Percentiles rank a stretch among this genome's conserved stretches.
phyloP scores from a whole-genome alignment of 2,888 invertebrate genomes.

The Operophtera brumata region DNA sequence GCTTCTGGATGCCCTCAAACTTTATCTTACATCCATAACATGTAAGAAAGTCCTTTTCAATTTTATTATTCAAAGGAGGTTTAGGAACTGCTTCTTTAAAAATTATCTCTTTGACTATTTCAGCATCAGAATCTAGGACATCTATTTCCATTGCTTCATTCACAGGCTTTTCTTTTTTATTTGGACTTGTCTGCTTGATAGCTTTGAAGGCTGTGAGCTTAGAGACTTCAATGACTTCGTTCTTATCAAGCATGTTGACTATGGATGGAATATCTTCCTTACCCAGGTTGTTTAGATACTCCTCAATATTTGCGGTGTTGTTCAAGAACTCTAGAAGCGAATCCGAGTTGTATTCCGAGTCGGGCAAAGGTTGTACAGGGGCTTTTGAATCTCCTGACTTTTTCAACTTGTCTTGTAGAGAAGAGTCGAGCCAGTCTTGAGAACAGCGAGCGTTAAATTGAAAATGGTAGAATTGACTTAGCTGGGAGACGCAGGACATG shows the following conservation, averaged over 20 bases:
- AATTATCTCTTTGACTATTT: conserved; percentile 62
- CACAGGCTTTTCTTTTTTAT: conserved; percentile 53
- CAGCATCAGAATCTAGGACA: conserved; percentile 64
- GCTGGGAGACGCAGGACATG: conserved; percentile 59
- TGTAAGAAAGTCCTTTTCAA: conserved; percentile 43
- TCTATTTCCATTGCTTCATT: conserved; percentile 66
- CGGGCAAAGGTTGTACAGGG: conserved; percentile 67
- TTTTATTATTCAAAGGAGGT: conserved; percentile 16
- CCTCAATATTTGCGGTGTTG: conserved; percentile 71
- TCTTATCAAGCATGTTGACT: conserved; percentile 68
- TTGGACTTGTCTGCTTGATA: conserved; percentile 57
- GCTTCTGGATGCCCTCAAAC: conserved; percentile 55
- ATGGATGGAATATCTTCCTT: conserved; percentile 74
- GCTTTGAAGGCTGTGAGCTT: conserved; percentile 45
- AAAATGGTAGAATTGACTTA: conserved; percentile 70
- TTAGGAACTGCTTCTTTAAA: conserved; percentile 57
- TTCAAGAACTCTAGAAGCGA: conserved; percentile 73
- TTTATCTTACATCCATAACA: conserved; percentile 68
- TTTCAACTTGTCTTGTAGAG: conserved; percentile 55
- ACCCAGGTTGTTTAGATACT: conserved; percentile 68
- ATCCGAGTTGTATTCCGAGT: conserved; percentile 75
- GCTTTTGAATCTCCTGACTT: conserved; percentile 58
- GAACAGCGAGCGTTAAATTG: conserved; percentile 71
- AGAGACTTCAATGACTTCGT: conserved; percentile 49
- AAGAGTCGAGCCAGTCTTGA: conserved; percentile 70